These are phyloP conservation scores for Dicrostonyx torquatus DNA, from an alignment of 2,797 vertebrate genomes.

Conservation along the genomic window DNA sequence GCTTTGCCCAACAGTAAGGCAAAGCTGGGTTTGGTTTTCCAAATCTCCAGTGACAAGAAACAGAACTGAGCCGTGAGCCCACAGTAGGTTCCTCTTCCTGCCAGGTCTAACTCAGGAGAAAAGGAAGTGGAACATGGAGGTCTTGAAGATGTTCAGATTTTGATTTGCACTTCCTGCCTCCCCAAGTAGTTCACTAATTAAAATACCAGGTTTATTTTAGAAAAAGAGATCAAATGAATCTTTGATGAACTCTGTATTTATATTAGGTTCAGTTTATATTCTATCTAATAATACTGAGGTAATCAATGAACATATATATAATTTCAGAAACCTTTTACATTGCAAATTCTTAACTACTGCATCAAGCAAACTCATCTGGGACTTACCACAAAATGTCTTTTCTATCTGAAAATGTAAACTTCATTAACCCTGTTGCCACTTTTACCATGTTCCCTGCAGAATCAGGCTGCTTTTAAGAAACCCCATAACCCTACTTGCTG, in stretches of 20 bases:
- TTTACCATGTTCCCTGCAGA: neutral
- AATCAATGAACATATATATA: slow-evolving; percentile 25
- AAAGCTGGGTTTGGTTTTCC: neutral
- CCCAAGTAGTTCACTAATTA: neutral
- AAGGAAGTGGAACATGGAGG: slow-evolving; percentile 4
- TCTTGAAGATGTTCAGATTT: neutral
- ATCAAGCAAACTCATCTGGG: slow-evolving; percentile 4
- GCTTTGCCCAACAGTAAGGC: slow-evolving; percentile 14
- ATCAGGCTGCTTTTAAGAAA: too few species aligned
- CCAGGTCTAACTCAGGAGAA: neutral
- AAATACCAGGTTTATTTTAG: slow-evolving; percentile 35
- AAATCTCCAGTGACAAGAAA: slow-evolving; percentile 43
- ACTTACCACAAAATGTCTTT: neutral
- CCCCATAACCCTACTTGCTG: too few species aligned
- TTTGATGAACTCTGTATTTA: slow-evolving; percentile 8
- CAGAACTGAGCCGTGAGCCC: neutral
- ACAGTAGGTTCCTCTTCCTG: slow-evolving; percentile 1
- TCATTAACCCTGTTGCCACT: neutral
- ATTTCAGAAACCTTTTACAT: neutral
- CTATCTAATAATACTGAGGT: neutral
- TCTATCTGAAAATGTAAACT: neutral
- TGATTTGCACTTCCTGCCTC: neutral
- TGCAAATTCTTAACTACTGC: slow-evolving; percentile 4
- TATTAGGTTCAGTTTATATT: neutral
- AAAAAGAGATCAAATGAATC: neutral